Base-by-base conservation (phyloP, 2,888 invertebrate species). In the Oscheius myriophilus region DNA sequence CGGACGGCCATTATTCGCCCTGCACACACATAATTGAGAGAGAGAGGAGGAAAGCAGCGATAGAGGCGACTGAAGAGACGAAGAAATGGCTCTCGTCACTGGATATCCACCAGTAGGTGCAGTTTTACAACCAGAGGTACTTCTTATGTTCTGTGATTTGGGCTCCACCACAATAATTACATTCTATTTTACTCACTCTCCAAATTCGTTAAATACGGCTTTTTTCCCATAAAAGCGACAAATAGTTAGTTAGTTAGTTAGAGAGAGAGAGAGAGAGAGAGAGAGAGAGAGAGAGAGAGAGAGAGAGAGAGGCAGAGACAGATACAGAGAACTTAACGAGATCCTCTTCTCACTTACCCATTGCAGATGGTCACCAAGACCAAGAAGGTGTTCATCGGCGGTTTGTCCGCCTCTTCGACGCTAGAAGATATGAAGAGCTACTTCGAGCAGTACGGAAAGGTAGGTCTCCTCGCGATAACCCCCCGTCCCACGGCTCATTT, bases 311-410 rank as follows among this genome's bases (percentile, higher is more conserved):
- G 33, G 9, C 9, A 6, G 3, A 33, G 33, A 33, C 33, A 33
- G 33, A 33, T 3, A 33, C 3, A 33, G 33, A 33, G 33, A 33
- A 9, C 3, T 18, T 49, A 49, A 49, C 3, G 33, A 33, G 33
- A 33, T 3, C 33, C 33, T 9, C 33, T 33, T 9, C 9, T 33
- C 33, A 43, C 12, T 63, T 2, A 1, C 12, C 14, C 21, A 51
- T 52, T 63, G 33, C 33, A 97, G 96, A 96, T 97, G 95, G 95
- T 97, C 89, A 96, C 96, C 91, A 93, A 95, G 91, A 98, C 97
- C 91, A 98, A 97, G 93, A 98, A 98, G 91, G 96, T 98, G 91
- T 98, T 98, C 91, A 96, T 98, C 88, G 98, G 98, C 87, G 98
- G 98, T 88, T 91, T 98, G 87, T 97, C 97, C 87, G 96, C 97